Conservation (phyloP, 1,140 invertebrate species). For the Adoxophyes honmai region DNA sequence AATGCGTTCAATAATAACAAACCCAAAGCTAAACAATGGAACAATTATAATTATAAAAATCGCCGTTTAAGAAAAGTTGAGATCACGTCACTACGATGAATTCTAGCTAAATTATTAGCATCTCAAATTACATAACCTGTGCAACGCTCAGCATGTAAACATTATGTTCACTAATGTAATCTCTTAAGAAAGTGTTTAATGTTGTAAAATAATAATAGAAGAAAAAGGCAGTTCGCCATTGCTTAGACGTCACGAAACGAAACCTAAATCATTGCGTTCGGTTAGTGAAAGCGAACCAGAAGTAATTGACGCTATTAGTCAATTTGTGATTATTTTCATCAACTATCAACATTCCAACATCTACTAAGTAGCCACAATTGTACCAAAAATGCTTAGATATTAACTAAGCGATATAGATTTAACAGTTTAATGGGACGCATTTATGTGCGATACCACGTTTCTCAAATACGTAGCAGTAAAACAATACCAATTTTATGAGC, state of each 20-base stretch:
- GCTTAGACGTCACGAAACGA: slow-evolving; percentile 48
- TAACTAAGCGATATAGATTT: slow-evolving; percentile 22
- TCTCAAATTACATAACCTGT: neutral
- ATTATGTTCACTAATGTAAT: slow-evolving; percentile 19
- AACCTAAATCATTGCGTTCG: slow-evolving; percentile 48
- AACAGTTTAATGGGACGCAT: slow-evolving; percentile 16
- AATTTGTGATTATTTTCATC: slow-evolving; percentile 26
- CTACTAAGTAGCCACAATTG: too few relatives aligned
- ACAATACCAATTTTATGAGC: too few relatives aligned
- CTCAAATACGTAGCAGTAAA: too few relatives aligned
- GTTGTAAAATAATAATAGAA: neutral
- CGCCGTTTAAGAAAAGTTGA: too few relatives aligned
- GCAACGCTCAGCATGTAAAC: neutral
- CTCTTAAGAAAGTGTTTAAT: slow-evolving; percentile 38
- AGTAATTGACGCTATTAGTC: slow-evolving; percentile 51
- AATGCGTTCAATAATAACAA: too few relatives aligned
- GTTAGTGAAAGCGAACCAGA: slow-evolving; percentile 62
- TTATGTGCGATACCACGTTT: slow-evolving; percentile 15
- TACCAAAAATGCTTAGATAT: slow-evolving; percentile 18
- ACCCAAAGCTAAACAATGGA: too few relatives aligned
- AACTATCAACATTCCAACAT: neutral
- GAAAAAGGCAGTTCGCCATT: neutral
- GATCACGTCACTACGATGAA: too few relatives aligned
- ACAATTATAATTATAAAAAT: too few relatives aligned
- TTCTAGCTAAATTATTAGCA: too few relatives aligned